phyloP scores from a whole-genome alignment of 2,888 invertebrate species.

The Metacarcinus magister region DNA sequence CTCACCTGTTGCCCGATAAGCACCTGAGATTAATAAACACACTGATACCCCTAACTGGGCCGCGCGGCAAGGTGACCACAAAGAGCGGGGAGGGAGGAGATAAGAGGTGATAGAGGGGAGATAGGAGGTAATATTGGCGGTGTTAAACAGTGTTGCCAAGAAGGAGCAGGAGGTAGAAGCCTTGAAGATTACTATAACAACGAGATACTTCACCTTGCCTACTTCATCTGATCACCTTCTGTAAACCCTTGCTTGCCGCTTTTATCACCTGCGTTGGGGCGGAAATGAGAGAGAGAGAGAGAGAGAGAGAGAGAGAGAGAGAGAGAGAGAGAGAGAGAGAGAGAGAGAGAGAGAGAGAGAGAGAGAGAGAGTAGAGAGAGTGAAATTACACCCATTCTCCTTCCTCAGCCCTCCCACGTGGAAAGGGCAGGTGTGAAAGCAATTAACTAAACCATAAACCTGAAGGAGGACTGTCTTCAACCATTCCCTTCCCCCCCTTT shows the following conservation, averaged over 20 bases:
- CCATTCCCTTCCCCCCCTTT: not conserved
- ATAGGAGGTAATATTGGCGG: not conserved
- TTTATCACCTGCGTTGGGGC: not conserved
- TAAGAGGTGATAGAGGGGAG: not conserved
- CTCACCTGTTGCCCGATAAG: not conserved
- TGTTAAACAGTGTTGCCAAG: not conserved
- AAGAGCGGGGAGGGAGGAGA: not conserved
- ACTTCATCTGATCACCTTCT: not conserved
- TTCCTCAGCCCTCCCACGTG: not conserved
- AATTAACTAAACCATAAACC: constrained; percentile 10
- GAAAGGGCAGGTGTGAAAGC: constrained; percentile 14
- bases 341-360: no score
- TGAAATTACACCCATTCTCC: not conserved
- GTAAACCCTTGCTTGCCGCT: not conserved
- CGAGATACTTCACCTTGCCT: not conserved
- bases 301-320: constrained; percentile 1
- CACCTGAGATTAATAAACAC: constrained; percentile 17
- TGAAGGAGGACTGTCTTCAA: not conserved
- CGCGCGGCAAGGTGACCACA: not conserved
- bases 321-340: not conserved
- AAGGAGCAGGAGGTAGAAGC: not conserved
- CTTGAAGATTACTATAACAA: not conserved
- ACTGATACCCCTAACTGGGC: constrained; percentile 26
- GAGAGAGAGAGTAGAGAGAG: not conserved
- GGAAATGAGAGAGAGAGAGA: not conserved